Conservation (phyloP, 2,797 vertebrate species). For the Iguana delicatissima region DNA sequence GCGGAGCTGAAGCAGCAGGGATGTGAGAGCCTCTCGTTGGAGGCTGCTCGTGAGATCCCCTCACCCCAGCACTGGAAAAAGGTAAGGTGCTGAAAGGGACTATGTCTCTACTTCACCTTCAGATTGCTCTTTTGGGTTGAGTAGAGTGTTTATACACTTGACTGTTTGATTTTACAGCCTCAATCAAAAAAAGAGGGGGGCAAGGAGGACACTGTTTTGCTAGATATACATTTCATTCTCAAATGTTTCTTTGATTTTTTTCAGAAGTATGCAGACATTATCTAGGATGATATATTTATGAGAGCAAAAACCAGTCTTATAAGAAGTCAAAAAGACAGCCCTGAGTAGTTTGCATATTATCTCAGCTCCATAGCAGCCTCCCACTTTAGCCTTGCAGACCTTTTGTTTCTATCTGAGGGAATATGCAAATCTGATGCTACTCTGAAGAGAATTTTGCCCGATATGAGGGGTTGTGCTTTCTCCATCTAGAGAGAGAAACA, state of each 20-base stretch:
- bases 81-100: too few species aligned
- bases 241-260: background rate
- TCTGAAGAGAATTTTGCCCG: background rate
- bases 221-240: background rate
- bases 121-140: background rate
- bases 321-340: background rate
- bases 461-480: background rate
- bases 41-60: too few species aligned
- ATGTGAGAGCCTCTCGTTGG: too few species aligned
- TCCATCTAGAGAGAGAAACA: background rate
- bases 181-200: background rate
- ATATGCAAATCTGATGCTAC: constrained; percentile 11
- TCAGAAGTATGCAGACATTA: background rate
- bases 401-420: constrained; percentile 12
- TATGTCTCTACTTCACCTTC: constrained; percentile 5
- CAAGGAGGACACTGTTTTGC: background rate
- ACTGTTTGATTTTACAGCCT: background rate
- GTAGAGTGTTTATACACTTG: background rate
- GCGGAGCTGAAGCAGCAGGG: too few species aligned
- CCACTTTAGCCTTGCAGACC: constrained; percentile 18
- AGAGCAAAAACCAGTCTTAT: background rate
- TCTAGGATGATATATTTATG: constrained; percentile 8
- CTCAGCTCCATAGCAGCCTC: background rate
- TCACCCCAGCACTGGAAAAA: too few species aligned
- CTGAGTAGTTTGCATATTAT: constrained; percentile 25